A percentile compares a stretch with the other conserved stretches of the same genome.
phyloP scores from a whole-genome alignment of 2,888 invertebrate genomes.

The Trachelus troglodyta region DNA sequence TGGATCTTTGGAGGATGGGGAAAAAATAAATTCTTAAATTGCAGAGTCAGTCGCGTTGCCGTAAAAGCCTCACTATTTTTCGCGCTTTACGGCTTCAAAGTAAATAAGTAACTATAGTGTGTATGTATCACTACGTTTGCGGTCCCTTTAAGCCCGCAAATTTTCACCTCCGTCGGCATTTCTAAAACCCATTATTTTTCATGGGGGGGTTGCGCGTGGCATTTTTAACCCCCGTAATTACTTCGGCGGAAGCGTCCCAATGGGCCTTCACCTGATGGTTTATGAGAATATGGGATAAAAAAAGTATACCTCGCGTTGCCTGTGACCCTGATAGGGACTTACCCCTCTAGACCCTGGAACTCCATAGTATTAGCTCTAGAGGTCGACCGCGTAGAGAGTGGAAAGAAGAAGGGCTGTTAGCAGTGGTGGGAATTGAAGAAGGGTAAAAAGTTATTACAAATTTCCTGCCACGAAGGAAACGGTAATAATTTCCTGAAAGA shows the following conservation, averaged over 20 bases:
- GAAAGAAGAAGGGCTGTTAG: background rate
- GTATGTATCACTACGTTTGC: background rate
- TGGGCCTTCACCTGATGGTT: background rate
- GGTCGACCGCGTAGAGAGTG: background rate
- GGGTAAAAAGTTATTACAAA: background rate
- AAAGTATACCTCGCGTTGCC: background rate
- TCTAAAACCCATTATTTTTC: constrained; percentile 16
- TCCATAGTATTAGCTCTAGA: background rate
- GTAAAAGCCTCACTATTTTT: background rate
- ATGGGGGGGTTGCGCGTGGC: constrained; percentile 9
- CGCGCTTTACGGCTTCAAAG: background rate
- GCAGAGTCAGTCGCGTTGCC: background rate
- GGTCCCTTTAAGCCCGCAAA: background rate
- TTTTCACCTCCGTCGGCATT: constrained; percentile 3
- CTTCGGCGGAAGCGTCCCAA: background rate
- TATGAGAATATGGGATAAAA: background rate
- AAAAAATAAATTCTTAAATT: background rate
- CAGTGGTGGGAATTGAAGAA: background rate
- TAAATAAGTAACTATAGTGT: background rate
- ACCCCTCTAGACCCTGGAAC: background rate
- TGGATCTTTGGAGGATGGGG: background rate
- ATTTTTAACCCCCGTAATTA: constrained; percentile 18
- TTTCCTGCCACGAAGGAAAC: background rate
- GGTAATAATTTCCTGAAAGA: background rate
- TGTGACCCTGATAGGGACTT: background rate